These are phyloP conservation scores for Drosophila navojoa DNA, from an alignment of 1,140 invertebrate genomes.

Conservation along the genomic window DNA sequence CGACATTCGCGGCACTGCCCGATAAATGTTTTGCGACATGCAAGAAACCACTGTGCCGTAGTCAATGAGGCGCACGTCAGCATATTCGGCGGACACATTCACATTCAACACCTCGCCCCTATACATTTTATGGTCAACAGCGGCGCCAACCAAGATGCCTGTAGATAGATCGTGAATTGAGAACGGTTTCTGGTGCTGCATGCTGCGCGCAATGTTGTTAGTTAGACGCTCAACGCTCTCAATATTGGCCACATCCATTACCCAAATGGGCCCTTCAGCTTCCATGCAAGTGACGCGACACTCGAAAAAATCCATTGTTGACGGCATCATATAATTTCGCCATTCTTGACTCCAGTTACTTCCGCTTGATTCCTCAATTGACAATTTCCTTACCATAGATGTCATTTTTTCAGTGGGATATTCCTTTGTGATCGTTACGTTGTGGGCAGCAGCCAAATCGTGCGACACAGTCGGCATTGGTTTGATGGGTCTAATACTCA, in stretches of 20 bases:
- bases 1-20: constrained; percentile 25
- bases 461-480: background rate
- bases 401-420: background rate
- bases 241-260: constrained; percentile 23
- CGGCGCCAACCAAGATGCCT: constrained; percentile 33
- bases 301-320: constrained; percentile 39
- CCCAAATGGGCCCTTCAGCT: constrained; percentile 50
- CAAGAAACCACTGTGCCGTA: constrained; percentile 5
- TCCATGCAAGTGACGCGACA: constrained; percentile 46
- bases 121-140: constrained; percentile 8
- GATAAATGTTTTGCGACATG: constrained; percentile 27
- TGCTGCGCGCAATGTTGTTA: constrained; percentile 8
- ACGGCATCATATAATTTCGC: constrained; percentile 25
- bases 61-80: constrained; percentile 48
- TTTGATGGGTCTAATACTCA: background rate
- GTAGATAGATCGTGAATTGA: constrained; percentile 10
- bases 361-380: background rate
- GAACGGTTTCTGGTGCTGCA: constrained; percentile 5
- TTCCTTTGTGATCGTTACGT: background rate
- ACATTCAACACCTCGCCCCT: constrained; percentile 30
- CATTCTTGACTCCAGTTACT: constrained; percentile 15
- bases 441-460: background rate
- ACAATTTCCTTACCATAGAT: background rate
- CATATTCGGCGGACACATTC: background rate
- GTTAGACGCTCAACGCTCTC: constrained; percentile 38